These are phyloP conservation scores for Martes martes DNA, from an alignment of 2,113 vertebrate genomes.

Conservation along the genomic window DNA sequence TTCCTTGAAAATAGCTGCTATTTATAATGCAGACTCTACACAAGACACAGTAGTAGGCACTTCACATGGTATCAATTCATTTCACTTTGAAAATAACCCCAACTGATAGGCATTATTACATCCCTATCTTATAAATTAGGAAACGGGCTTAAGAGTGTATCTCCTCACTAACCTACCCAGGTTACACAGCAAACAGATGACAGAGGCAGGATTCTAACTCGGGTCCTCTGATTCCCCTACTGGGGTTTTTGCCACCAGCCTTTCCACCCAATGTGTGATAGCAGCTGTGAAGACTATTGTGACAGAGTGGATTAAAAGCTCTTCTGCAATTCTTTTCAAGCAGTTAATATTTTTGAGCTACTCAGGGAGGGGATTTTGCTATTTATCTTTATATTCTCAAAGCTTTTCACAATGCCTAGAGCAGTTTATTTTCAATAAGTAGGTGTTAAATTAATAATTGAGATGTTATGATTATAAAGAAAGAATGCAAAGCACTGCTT, in stretches of 20 bases:
- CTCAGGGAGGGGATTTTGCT: not conserved
- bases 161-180: not conserved
- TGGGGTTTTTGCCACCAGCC: not conserved
- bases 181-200: not conserved
- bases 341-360: not conserved
- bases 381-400: not conserved
- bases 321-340: not conserved
- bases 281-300: not conserved
- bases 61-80: not conserved
- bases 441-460: not conserved
- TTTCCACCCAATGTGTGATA: not conserved
- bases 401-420: not conserved
- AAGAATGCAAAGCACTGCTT: not conserved
- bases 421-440: not conserved
- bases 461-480: not conserved
- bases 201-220: not conserved
- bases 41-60: not conserved
- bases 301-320: not conserved
- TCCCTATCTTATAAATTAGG: not conserved
- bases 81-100: not conserved
- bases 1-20: slow-evolving; percentile 34
- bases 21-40: not conserved
- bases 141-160: not conserved
- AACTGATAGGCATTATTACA: not conserved
- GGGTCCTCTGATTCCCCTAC: not conserved